Evolutionary conservation across 2,797 vertebrate species (phyloP).

Genomic region (Premnoplex brunnescens): DNA sequence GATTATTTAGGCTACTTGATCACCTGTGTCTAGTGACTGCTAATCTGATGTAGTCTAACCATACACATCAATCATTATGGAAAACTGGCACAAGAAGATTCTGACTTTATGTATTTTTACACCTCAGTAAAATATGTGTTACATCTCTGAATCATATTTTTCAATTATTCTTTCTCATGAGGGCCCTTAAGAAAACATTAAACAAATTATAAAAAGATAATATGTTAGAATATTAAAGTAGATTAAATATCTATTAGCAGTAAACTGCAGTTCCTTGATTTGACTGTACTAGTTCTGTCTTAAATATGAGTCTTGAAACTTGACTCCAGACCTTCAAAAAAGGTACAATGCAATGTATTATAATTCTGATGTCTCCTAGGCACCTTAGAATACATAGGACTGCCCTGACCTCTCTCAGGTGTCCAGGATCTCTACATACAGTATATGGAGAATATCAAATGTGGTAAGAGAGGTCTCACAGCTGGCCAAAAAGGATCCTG

Average conservation of each 20-base stretch:
- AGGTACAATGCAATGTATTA: background rate
- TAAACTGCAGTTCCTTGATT: background rate
- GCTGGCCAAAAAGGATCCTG: background rate
- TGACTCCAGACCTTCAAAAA: background rate
- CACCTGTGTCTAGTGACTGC: background rate
- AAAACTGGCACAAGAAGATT: background rate
- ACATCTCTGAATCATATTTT: background rate
- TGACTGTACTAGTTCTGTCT: background rate
- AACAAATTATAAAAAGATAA: background rate
- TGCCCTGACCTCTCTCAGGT: background rate
- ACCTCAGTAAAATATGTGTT: background rate
- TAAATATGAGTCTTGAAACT: background rate
- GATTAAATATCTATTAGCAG: background rate
- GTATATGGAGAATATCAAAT: background rate
- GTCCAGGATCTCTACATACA: background rate
- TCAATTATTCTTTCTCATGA: background rate
- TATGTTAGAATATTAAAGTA: background rate
- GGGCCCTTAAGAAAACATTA: background rate
- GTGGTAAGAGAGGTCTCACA: background rate
- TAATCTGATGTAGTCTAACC: background rate
- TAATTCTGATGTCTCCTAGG: background rate
- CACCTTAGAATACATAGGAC: background rate
- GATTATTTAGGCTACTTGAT: background rate
- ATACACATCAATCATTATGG: accelerated
- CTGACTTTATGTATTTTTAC: background rate